A percentile compares a stretch with the other conserved stretches of the same genome.
These are phyloP conservation scores for Tetragonula clypearis DNA, from an alignment of 1,140 invertebrate species.

Conservation along the genomic window DNA sequence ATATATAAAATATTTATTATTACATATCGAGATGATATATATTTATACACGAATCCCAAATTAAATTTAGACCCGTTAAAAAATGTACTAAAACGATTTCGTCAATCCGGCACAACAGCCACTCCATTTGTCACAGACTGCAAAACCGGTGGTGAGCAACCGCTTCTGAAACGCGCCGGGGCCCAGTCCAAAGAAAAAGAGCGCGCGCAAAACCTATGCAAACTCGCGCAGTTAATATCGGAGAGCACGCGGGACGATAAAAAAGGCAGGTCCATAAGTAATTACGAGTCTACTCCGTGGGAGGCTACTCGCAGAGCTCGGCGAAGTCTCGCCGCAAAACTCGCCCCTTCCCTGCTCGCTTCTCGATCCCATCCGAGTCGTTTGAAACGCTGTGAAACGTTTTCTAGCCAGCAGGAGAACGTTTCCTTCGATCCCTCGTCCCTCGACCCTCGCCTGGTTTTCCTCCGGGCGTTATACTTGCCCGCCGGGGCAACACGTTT, in stretches of 20 bases:
- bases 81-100: not conserved
- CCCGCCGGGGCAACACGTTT: constrained; percentile 57
- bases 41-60: not conserved
- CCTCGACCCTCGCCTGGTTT: not conserved
- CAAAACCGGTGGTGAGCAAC: too few relatives aligned
- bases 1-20: too few relatives aligned
- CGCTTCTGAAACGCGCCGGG: not conserved
- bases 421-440: constrained; percentile 42
- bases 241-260: constrained; percentile 9
- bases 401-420: constrained; percentile 17
- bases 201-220: not conserved
- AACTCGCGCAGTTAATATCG: constrained; percentile 44
- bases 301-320: constrained; percentile 25
- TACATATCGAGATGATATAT: not conserved
- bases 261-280: constrained; percentile 55
- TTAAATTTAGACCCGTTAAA: not conserved
- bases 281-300: constrained; percentile 52
- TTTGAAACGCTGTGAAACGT: not conserved
- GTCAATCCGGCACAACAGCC: not conserved
- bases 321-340: constrained; percentile 7
- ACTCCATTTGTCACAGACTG: not conserved
- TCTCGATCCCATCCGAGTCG: not conserved
- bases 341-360: not conserved
- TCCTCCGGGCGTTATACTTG: constrained; percentile 34
- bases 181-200: not conserved